phyloP scores from a whole-genome alignment of 2,113 vertebrate species.

The Phodopus roborovskii region DNA sequence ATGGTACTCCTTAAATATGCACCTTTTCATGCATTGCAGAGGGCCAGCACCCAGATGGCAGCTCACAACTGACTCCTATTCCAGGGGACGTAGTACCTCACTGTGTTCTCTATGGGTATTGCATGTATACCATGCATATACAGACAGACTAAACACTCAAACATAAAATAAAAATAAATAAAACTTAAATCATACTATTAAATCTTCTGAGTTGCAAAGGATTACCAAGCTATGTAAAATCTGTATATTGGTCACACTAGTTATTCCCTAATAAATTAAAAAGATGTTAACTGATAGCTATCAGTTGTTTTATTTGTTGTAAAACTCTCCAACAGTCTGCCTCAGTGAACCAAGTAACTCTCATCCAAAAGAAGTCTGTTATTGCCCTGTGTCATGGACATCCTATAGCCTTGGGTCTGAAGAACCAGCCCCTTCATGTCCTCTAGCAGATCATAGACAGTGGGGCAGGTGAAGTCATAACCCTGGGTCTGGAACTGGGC shows the following conservation, averaged over 20 bases:
- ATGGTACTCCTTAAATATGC: not conserved
- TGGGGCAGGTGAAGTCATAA: too few relatives aligned
- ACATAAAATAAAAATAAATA: not conserved
- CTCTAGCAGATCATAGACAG: too few relatives aligned
- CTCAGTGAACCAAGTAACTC: not conserved
- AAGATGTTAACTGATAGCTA: not conserved
- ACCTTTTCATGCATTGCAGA: not conserved
- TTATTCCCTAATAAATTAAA: not conserved
- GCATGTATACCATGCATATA: not conserved
- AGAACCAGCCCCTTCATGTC: too few relatives aligned
- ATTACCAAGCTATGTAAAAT: not conserved
- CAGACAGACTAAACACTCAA: not conserved
- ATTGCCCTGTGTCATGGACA: too few relatives aligned
- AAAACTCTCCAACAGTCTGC: not conserved
- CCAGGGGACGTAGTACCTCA: not conserved
- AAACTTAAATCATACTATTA: not conserved
- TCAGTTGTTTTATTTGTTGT: not conserved
- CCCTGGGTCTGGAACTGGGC: too few relatives aligned
- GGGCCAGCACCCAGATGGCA: not conserved
- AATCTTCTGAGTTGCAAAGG: not conserved
- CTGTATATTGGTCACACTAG: not conserved
- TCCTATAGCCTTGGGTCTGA: too few relatives aligned
- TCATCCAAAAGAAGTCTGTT: not conserved
- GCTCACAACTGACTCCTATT: not conserved
- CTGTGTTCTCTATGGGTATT: not conserved